Evolutionary conservation across 2,797 vertebrate species (phyloP), one percentile per base, ranked within the genome.

Genomic region (Nyctalus aviator): DNA sequence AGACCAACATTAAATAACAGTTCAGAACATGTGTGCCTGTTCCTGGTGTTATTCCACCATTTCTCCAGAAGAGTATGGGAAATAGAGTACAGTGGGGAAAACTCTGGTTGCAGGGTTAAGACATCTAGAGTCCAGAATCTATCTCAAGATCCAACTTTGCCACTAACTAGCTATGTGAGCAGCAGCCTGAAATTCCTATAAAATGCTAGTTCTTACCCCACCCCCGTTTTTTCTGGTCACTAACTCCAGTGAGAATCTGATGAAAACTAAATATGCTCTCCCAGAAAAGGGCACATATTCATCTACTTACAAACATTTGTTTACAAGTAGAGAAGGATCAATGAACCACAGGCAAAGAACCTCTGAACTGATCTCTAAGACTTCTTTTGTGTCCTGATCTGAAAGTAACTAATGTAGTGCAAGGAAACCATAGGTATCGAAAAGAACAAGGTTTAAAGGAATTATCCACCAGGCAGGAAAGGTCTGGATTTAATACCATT

Each of bases 241-340:
- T 90, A 85, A 79, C 25, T 35, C 23, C 15, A 88, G 30, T 44
- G 37, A 84, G 8, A 97, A 95, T 50, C 17, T 91, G 57, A 95
- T 59, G 53, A 93, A 94, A 96, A 91, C 44, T 30, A 95, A 92
- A 11, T 37, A 81, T 41, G 91, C 14, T 59, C 15, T 90, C 85
- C 64, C 25, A 50, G n/a, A 35, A 76, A 53, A 72, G 59, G 20
- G 9, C n/a, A 84, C 4, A 92, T 76, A 89, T 66, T 87, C 37
- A 77, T 17, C 77, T 62, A 84, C 37, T 23, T 81, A 84, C 7
- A 69, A 95, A 92, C 62, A 83, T 91, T 35, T 92, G 57, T 88
- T 95, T 84, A 84, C 15, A 66, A 85, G 35, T 30, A 10, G 50
- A 88, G n/a, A 85, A 25, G 6, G 27, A 41, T 96, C 66, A 94